These are phyloP conservation scores for Acanthornis magna DNA, from an alignment of 2,797 vertebrate genomes.

Conservation along the genomic window DNA sequence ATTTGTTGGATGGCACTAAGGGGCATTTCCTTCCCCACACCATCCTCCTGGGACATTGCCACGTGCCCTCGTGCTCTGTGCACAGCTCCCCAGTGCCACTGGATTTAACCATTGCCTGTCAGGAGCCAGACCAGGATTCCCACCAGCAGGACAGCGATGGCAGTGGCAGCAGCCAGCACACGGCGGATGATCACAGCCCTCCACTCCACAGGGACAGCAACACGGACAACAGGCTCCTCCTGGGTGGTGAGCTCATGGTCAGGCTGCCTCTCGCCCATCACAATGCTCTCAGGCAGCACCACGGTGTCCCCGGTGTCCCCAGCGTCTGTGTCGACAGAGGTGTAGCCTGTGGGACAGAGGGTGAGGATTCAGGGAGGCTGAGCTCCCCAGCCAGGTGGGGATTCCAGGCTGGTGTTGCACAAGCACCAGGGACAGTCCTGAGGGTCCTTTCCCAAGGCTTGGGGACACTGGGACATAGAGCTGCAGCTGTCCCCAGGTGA, in stretches of 20 bases:
- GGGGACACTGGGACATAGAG: background rate
- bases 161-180: conserved; percentile 63
- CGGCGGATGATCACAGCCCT: conserved; percentile 70
- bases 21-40: background rate
- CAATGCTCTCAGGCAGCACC: background rate
- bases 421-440: background rate
- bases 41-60: background rate
- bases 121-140: conserved; percentile 78
- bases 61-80: background rate
- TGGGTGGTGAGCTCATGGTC: background rate
- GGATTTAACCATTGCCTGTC: background rate
- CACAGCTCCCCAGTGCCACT: background rate
- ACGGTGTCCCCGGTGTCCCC: background rate
- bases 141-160: conserved; percentile 72
- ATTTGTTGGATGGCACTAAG: background rate
- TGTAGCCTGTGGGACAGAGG: background rate
- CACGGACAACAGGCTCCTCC: background rate
- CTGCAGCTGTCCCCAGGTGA: background rate
- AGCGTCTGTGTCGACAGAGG: background rate
- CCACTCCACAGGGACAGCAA: background rate
- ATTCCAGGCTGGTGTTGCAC: background rate
- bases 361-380: background rate
- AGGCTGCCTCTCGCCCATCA: background rate
- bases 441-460: background rate
- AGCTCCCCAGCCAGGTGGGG: background rate